Base-by-base conservation (phyloP, 2,797 vertebrate species). In the Halcyon badia region DNA sequence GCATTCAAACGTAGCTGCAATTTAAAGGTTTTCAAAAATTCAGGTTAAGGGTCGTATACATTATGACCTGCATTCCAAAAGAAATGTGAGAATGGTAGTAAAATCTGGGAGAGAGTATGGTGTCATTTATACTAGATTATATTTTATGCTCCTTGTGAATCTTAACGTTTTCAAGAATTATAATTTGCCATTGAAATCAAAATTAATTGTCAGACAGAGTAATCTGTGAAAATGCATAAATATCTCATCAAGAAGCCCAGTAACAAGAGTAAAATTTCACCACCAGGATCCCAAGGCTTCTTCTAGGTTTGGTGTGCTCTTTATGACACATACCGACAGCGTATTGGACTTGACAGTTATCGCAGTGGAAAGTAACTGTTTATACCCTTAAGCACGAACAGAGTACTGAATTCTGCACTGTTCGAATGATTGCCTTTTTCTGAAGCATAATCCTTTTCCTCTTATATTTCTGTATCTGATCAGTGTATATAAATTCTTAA, bases 1-100 rank as follows among this genome's bases (percentile, higher is more conserved):
- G 98, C 98, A 92, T 98, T 99, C 97, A 99, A 92, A 60, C 99
- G 99, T 56, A 99, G 97, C 99, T 99, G 91, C 46, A 98, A 93
- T 92, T 72, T 25, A 82, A 92, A 77, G 16, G 94, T 92, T 95
- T 94, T 92, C 66, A 90, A 92, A 70, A 92, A 92, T 52, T 94
- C 81, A 89, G 25, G 60, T 84, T 92, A 94, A 91, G 44, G 20
- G 52, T 58, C 26, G 35, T 30, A 84, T 11, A 30, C 8, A 56
- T 72, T 28, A 78, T 19, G 37, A 76, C 39, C 18, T 30, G 80
- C 81, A 64, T 71, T 84, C 41, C 58, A 76, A 85, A 82, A 66
- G 44, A 91, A 89, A 86, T 14, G 2, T 6, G 14, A 85, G 35
- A 91, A 57, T 0, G 5, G 39, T 0, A 66, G 37, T 18, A 64